Conservation (phyloP, 2,113 vertebrate genomes). For the Tricholaema leucomelas region DNA sequence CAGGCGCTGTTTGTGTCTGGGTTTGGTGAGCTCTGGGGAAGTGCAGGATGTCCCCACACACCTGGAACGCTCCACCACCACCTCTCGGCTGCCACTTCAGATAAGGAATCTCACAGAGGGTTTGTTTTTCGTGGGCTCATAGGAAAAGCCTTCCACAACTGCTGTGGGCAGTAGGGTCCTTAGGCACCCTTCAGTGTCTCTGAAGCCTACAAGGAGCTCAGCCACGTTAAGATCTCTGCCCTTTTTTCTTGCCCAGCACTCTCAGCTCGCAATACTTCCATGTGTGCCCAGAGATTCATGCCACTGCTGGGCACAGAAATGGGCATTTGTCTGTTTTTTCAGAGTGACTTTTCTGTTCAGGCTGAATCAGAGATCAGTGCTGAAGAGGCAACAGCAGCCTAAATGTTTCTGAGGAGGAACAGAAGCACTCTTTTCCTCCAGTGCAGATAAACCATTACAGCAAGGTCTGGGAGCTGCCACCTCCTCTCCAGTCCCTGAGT, state of each 20-base stretch:
- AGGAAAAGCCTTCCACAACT: neutral
- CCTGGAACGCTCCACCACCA: neutral
- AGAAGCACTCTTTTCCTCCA: neutral
- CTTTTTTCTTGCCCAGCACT: conserved; percentile 3
- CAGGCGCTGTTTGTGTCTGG: neutral
- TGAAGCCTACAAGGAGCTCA: neutral
- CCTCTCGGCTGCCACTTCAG: neutral
- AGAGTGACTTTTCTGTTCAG: neutral
- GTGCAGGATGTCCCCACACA: neutral
- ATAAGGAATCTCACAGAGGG: neutral
- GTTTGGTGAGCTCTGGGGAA: neutral
- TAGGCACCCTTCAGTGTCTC: neutral
- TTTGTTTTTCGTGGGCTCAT: neutral
- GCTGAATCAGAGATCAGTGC: neutral
- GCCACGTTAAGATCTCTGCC: neutral
- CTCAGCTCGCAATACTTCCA: neutral
- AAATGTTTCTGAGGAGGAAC: neutral
- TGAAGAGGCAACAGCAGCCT: neutral
- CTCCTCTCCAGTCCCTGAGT: neutral
- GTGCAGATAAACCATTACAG: neutral
- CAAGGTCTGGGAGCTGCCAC: neutral
- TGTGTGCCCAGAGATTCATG: conserved; percentile 5
- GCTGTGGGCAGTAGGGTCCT: neutral
- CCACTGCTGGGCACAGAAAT: neutral
- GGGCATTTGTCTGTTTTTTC: neutral